Percentiles rank a stretch among this genome's conserved stretches.
Evolutionary conservation across 2,113 vertebrate species (phyloP).

Genomic region (Orycteropus afer): DNA sequence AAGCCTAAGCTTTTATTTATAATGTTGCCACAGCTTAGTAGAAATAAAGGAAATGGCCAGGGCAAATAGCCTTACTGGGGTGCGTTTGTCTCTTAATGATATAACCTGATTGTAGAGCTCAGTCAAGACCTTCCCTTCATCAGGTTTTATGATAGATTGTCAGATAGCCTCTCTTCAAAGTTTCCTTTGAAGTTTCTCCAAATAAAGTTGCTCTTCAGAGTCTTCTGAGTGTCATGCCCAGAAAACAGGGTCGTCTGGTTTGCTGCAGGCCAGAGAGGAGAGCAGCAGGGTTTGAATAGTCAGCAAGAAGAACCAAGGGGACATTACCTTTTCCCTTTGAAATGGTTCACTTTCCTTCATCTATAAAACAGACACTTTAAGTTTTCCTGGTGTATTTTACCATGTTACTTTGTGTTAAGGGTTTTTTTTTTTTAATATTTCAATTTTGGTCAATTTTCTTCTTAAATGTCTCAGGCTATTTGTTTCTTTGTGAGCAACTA

Average conservation of each 20-base stretch:
- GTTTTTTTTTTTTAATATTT: background rate
- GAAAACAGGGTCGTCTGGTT: background rate
- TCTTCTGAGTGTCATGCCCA: background rate
- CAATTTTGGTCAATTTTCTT: background rate
- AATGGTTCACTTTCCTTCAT: background rate
- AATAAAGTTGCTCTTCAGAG: background rate
- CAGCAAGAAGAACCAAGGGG: background rate
- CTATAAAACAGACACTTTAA: background rate
- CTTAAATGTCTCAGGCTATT: background rate
- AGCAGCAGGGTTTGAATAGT: background rate
- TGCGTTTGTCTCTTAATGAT: background rate
- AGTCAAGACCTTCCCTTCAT: background rate
- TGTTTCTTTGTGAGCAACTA: conserved; percentile 21
- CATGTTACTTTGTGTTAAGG: background rate
- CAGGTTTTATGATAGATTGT: background rate
- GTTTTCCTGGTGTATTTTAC: background rate
- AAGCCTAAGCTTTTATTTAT: background rate
- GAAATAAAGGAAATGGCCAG: background rate
- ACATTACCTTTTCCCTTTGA: background rate
- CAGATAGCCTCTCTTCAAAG: background rate
- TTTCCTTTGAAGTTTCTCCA: background rate
- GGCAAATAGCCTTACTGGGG: background rate
- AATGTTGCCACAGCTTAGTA: background rate
- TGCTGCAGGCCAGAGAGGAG: background rate
- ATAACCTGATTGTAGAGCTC: background rate